Percentiles rank a stretch among this genome's conserved stretches.
Conservation (phyloP, 1,140 invertebrate genomes). For the Magallana gigas region DNA sequence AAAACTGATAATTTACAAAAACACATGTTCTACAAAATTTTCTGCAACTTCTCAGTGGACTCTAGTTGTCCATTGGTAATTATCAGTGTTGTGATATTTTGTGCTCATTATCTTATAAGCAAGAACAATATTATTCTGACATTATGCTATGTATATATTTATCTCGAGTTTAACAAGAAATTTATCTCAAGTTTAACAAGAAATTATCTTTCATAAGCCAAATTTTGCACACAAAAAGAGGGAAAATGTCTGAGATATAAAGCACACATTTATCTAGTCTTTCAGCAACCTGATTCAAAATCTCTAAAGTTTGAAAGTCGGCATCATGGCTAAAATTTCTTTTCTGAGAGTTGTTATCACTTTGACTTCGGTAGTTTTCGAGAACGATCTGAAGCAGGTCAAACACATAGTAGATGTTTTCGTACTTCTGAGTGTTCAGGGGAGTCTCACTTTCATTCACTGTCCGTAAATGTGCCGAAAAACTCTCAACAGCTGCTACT, state of each 20-base stretch:
- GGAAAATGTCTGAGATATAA: conserved; percentile 9
- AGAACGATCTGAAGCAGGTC: conserved; percentile 13
- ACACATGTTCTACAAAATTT: too few relatives aligned
- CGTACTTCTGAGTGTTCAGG: not conserved
- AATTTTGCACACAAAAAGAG: not conserved
- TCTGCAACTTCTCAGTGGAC: too few relatives aligned
- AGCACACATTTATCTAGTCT: conserved; percentile 9
- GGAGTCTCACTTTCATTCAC: not conserved
- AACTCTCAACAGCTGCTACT: not conserved
- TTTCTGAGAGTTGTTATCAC: not conserved
- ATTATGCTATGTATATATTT: too few relatives aligned
- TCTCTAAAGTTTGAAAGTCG: not conserved
- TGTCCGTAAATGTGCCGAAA: not conserved
- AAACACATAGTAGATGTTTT: not conserved
- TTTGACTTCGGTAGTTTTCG: not conserved
- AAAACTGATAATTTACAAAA: too few relatives aligned
- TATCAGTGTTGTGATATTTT: too few relatives aligned
- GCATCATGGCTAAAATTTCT: not conserved
- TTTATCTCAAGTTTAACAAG: not conserved
- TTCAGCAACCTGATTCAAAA: not conserved
- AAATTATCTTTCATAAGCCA: not conserved
- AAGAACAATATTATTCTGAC: too few relatives aligned
- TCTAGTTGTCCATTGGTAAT: too few relatives aligned
- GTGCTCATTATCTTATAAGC: too few relatives aligned
- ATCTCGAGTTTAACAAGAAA: too few relatives aligned